Evolutionary conservation across 2,797 vertebrate genomes (phyloP), one percentile per base, ranked within the genome.

Genomic region (Gymnocypris eckloni): DNA sequence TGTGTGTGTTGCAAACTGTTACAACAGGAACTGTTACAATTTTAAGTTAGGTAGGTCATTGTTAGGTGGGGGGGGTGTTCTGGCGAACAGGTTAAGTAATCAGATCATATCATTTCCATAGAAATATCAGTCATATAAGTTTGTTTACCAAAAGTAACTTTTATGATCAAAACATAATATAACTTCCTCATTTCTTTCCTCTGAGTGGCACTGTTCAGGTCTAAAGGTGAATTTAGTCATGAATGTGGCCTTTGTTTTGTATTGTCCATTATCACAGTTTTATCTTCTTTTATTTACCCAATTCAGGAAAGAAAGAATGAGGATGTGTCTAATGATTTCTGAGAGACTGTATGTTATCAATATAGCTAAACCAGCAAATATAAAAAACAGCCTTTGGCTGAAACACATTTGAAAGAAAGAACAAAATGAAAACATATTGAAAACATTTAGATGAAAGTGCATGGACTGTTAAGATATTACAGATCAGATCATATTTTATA

Each of bases 101-200:
- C 6, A 64, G 12, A 15, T 15, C 3, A 59, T 3, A 18, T 33
- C 18, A 37, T 3, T 16, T 67, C 28, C 2, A 66, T 33, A 33
- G 6, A 66, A 33, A 33, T 7, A 66, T 7, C 2, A 3, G 25
- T 33, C 12, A 16, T 33, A 33, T 33, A 33, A 25, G 33, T 43
- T 43, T 25, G 6, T 8, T 48, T 1, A 69, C 12, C 43, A 66
- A 20, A 66, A 2, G 2, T 59, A 22, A 9, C 1, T 37, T 67
- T 67, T 67, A 67, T 28, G 61, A 28, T 28, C 10, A 15, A n/a
- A 78, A 78, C 72, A n/a, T 18, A 64, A 64, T n/a, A 37, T 67
- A 12, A 84, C 48, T 64, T 87, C 82, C 37, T 69, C 11, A 18
- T 71, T 81, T 85, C 2, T 25, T 50, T 84, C 64, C 41, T 78